Percentiles rank a stretch among this genome's conserved stretches.
Evolutionary conservation across 2,888 invertebrate genomes (phyloP).

Genomic region (Ditula angustiorana): DNA sequence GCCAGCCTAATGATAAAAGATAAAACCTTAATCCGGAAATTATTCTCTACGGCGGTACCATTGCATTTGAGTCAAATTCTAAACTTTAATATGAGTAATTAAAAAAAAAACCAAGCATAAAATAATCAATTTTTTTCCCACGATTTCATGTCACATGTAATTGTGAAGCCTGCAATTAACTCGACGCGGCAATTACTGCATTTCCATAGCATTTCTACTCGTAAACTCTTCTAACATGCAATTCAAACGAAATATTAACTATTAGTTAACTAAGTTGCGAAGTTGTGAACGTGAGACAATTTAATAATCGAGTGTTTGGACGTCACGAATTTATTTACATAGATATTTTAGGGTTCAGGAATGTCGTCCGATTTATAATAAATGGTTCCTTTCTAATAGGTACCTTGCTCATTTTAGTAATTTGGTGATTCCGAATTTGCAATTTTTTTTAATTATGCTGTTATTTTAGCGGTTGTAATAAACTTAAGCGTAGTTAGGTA

Average conservation of each 20-base stretch:
- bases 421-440: not conserved
- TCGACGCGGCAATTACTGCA: constrained; percentile 29
- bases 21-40: no score
- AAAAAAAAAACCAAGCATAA: not conserved
- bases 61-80: no score
- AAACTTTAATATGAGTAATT: not conserved
- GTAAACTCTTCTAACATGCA: constrained; percentile 56
- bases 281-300: constrained; percentile 76
- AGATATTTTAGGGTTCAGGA: constrained; percentile 51
- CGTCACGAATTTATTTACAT: constrained; percentile 58
- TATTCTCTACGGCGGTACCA: no score
- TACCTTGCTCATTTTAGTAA: constrained; percentile 12
- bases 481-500: no score
- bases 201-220: constrained; percentile 31
- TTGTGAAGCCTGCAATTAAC: constrained; percentile 24
- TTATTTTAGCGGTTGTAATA: no score
- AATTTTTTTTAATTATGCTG: not conserved
- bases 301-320: constrained; percentile 68
- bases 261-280: constrained; percentile 73
- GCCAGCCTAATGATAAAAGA: constrained; percentile 4
- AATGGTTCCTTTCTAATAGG: constrained; percentile 30
- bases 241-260: constrained; percentile 65
- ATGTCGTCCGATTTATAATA: constrained; percentile 31
- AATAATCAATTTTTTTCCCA: constrained; percentile 8
- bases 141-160: constrained; percentile 27